These are phyloP conservation scores for Astreopora myriophthalma DNA, from an alignment of 64 coral and sea anemone species.

Conservation along the genomic window DNA sequence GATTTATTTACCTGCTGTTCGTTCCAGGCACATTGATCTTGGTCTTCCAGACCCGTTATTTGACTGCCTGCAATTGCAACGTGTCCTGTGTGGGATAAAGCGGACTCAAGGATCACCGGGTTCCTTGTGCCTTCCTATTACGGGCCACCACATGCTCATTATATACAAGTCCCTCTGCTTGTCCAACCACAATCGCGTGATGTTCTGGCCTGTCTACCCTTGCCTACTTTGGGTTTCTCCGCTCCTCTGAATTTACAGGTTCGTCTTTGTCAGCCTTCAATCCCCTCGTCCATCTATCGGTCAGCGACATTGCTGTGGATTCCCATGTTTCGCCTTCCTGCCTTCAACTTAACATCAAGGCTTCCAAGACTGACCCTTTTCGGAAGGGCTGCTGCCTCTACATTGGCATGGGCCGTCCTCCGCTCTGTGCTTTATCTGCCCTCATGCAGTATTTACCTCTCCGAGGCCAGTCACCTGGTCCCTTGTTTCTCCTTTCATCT, in stretches of 20 bases:
- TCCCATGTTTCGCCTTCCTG: not conserved
- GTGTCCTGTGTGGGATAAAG: conserved; percentile 6
- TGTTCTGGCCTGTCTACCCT: conserved; percentile 26
- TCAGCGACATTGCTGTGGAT: not conserved
- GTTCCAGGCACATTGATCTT: conserved; percentile 4
- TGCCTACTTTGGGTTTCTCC: not conserved
- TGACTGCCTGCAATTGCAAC: not conserved
- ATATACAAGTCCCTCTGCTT: not conserved
- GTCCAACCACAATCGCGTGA: not conserved
- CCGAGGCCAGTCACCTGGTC: not conserved
- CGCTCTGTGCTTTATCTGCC: not conserved
- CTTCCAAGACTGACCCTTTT: conserved; percentile 31
- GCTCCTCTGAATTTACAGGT: not conserved
- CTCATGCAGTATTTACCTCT: not conserved
- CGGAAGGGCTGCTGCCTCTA: not conserved
- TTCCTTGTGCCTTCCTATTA: not conserved
- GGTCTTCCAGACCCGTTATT: not conserved
- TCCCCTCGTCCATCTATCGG: not conserved
- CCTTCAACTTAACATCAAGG: not conserved
- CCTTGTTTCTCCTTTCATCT: not conserved
- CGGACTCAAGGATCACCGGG: not conserved
- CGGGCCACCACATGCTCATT: not conserved
- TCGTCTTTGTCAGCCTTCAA: not conserved
- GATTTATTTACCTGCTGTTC: not conserved
- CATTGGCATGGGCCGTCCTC: not conserved